Evolutionary conservation across 2,888 invertebrate species (phyloP), one percentile per base, ranked within the genome.

Genomic region (Cephus runcator): DNA sequence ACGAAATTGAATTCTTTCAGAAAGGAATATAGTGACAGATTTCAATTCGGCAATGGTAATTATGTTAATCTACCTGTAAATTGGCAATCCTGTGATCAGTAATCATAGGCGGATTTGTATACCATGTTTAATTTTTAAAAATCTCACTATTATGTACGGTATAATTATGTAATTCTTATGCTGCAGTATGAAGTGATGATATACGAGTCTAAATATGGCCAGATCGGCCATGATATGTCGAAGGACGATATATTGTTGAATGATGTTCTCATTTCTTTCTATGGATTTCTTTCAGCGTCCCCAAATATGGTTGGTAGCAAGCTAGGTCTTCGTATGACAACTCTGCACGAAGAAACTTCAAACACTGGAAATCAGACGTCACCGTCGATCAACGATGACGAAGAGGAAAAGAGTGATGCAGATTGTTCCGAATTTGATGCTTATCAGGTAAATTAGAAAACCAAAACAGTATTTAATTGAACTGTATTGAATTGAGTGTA

Each of bases 301-400:
- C 97, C 97, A 73, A 98, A 97, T 83, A 92, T 93, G 77, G 89
- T 90, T 77, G 95, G 96, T 85, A 94, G 95, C 82, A 98, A 98
- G 92, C 92, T 97, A 86, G 96, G 97, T 73, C 93, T 97, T 87
- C 95, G 98, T 74, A 97, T 98, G 97, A 97, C 97, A 75, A 98
- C 98, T 0, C 92, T 98, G 73, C 96, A 98, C 88, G 98, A 98
- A 91, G 98, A 98, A 92, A 90, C 90, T 36, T 88, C 88, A 56
- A 90, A 90, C 80, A 81, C 84, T 12, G 87, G 88, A 0, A 90
- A 90, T 80, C 88, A 89, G 73, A 74, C 88, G 69, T 85, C 89
- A 23, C 89, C 91, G 34, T 88, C 90, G 0, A 79, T 84, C 11
- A 86, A 86, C 34, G 91, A 90, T 73, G 90, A 91, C 74, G 89